Percentiles rank a stretch among this genome's conserved stretches.
phyloP scores from a whole-genome alignment of 30 jellyfish, hydroid and myxozoan genomes.

The Aurelia coerulea region DNA sequence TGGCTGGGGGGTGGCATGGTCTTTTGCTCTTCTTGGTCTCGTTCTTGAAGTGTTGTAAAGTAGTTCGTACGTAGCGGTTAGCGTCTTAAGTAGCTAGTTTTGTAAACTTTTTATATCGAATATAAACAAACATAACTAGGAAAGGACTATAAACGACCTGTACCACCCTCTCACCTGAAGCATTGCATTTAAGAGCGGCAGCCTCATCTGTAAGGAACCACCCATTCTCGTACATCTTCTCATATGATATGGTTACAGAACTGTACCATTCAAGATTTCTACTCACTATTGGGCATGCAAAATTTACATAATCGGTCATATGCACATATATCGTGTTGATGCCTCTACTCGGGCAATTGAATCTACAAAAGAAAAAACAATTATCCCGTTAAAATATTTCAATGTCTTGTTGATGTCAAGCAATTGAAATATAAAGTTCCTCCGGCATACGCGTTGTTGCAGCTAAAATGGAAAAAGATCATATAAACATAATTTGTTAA shows the following conservation, averaged over 20 bases:
- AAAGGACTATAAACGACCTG: background rate
- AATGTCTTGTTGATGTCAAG: too few species aligned
- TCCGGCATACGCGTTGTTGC: too few species aligned
- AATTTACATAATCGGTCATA: background rate
- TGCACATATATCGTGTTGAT: conserved; percentile 16
- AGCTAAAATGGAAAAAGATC: too few species aligned
- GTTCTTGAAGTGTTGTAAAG: too few species aligned
- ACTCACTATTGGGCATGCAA: background rate
- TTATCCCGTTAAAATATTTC: too few species aligned
- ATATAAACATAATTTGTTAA: too few species aligned
- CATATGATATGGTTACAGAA: background rate
- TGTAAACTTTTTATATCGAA: too few species aligned
- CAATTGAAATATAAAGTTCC: too few species aligned
- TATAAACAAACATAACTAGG: background rate
- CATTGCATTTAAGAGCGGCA: background rate
- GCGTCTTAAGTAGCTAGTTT: too few species aligned
- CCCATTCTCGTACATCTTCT: background rate
- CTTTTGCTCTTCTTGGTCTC: too few species aligned
- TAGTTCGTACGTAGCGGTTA: too few species aligned
- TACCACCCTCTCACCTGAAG: background rate
- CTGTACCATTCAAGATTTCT: background rate
- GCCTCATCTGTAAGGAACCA: background rate
- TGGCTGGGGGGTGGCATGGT: too few species aligned
- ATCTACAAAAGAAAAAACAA: background rate
- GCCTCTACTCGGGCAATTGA: conserved; percentile 36